Conservation (phyloP, 2,797 vertebrate genomes). For the Coluber constrictor region DNA sequence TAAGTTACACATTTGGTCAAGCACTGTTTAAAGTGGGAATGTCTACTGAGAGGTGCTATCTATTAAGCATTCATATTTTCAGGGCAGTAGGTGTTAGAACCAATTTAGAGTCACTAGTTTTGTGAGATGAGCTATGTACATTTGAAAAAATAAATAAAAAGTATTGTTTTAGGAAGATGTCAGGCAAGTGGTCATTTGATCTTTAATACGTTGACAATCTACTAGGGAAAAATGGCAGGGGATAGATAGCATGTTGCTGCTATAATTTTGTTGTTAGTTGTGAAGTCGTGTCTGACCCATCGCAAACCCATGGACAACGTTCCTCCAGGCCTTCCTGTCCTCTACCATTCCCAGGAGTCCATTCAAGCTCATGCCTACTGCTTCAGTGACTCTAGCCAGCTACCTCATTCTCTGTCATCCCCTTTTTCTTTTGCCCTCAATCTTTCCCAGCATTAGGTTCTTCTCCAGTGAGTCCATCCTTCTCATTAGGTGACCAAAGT, state of each 20-base stretch:
- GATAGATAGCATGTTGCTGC: neutral
- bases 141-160: no score
- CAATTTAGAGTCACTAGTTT: neutral
- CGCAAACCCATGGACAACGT: no score
- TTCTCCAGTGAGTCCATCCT: no score
- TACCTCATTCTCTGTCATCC: no score
- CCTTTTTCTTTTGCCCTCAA: no score
- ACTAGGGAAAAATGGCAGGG: neutral
- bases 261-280: neutral
- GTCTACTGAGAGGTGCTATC: neutral
- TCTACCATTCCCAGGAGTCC: no score
- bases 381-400: no score
- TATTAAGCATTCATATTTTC: neutral
- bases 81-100: neutral
- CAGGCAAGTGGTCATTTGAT: neutral
- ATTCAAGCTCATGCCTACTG: no score
- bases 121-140: neutral
- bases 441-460: no score
- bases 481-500: no score
- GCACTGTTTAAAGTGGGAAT: neutral
- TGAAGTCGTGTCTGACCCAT: no score
- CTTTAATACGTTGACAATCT: neutral
- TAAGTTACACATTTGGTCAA: neutral
- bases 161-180: neutral
- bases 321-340: no score